These are phyloP conservation scores for Chloropsis hardwickii DNA, from an alignment of 2,113 vertebrate genomes.

Conservation along the genomic window DNA sequence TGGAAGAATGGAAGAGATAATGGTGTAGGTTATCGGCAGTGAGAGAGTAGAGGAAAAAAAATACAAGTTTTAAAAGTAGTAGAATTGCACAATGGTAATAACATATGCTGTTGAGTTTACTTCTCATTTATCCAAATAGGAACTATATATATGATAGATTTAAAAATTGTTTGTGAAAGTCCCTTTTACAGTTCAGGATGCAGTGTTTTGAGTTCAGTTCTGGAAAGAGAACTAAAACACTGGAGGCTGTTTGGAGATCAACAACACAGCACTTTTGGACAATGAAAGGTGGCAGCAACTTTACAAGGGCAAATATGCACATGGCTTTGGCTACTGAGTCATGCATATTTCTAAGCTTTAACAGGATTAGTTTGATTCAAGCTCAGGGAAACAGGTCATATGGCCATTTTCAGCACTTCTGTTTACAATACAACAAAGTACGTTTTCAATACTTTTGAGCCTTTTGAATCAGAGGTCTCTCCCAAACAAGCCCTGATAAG, in stretches of 20 bases:
- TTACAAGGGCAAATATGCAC: not conserved
- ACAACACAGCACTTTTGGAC: not conserved
- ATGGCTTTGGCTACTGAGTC: slow-evolving; percentile 21
- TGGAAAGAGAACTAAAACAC: not conserved
- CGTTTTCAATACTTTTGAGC: not conserved
- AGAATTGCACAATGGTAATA: not conserved
- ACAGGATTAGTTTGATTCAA: slow-evolving; percentile 33
- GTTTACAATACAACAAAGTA: not conserved
- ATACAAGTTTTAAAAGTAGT: not conserved
- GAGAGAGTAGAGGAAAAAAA: not conserved
- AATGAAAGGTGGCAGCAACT: slow-evolving; percentile 13
- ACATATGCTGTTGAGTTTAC: not conserved
- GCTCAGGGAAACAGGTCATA: not conserved
- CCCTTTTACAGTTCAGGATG: not conserved
- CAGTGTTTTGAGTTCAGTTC: not conserved
- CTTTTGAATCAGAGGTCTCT: not conserved
- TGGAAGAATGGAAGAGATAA: not conserved
- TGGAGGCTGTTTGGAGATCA: not conserved
- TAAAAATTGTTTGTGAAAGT: not conserved
- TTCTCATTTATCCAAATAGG: not conserved
- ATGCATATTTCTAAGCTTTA: slow-evolving; percentile 44
- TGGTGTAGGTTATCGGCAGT: not conserved
- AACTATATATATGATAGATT: not conserved
- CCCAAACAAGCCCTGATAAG: not conserved
- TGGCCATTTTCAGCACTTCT: not conserved